Evolutionary conservation across 2,113 vertebrate genomes (phyloP), one percentile per base, ranked within the genome.

Genomic region (Neofelis nebulosa): DNA sequence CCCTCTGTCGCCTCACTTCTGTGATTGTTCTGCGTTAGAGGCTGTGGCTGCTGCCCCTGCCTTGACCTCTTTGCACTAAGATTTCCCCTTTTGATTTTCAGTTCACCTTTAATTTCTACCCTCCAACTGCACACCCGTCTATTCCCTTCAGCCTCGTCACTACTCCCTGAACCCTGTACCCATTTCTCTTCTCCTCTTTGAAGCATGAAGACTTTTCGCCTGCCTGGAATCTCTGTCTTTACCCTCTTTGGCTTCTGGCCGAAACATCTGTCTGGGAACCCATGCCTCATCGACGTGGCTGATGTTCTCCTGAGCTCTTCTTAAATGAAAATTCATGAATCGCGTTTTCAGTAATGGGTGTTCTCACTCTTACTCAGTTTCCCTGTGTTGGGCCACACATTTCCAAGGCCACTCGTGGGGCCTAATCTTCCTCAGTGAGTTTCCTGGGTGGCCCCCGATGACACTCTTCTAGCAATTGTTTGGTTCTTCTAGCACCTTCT

Each of bases 121-220:
- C 57, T 50, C 5, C 10, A 27, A 21, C 16, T 91, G 29, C 21
- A 69, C 14, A 8, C 57, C 4, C 9, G 14, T n/a, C 29, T 79
- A 1, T 71, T 82, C 18, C n/a, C 41, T 21, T 94, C 19, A 52
- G 4, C 10, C 5, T 85, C 4, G 2, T 83, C 2, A 2, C 6
- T 29, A 4, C 45, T 36, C 8, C 29, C 12, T 0, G 0, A 18
- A 18, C 3, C 2, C 1, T 5, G 10, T 2, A 0, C 8, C 7
- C 14, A 21, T 63, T 73, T 81, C 15, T 69, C 31, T 73, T 69
- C 36, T 52, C 61, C 27, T 66, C 36, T 76, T 50, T 61, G 91
- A 78, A 81, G 27, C n/a, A 41, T 5, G n/a, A 80, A n/a, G 25
- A 65, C 5, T 14, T 29, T 73, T n/a, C 7, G 27, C 57, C 4